Evolutionary conservation across 1,140 invertebrate genomes (phyloP).

Genomic region (Caenorhabditis briggsae): DNA sequence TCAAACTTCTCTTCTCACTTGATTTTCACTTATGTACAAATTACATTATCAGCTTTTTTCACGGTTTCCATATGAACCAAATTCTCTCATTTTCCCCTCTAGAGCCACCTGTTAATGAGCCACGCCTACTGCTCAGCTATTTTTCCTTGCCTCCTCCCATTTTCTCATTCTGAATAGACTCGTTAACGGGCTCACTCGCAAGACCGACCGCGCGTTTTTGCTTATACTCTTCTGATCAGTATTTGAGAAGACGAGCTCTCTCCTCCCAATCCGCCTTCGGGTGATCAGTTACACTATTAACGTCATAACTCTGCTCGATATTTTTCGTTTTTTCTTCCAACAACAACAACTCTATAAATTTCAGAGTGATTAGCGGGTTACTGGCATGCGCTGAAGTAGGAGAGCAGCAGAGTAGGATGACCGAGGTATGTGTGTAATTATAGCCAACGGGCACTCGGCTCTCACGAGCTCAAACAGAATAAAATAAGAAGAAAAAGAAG

Average conservation of each 20-base stretch:
- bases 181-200: constrained; percentile 26
- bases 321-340: neutral
- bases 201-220: constrained; percentile 15
- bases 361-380: constrained; percentile 52
- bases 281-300: neutral
- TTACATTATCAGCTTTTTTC: neutral
- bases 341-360: constrained; percentile 3
- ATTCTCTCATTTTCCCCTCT: neutral
- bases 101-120: constrained; percentile 3
- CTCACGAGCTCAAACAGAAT: neutral
- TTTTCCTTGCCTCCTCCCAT: neutral
- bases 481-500: neutral
- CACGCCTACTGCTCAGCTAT: neutral
- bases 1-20: too few relatives aligned
- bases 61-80: neutral
- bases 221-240: neutral
- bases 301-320: neutral
- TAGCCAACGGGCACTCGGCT: neutral
- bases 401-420: constrained; percentile 19
- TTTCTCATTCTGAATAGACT: constrained; percentile 3
- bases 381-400: constrained; percentile 39
- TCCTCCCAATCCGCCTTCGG: neutral
- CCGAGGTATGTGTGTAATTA: constrained; percentile 51
- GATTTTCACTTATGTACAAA: too few relatives aligned
- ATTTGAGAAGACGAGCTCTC: constrained; percentile 2